Percentiles rank a stretch among this genome's conserved stretches.
Evolutionary conservation across 2,113 vertebrate genomes (phyloP).

Genomic region (Eulemur macaco): DNA sequence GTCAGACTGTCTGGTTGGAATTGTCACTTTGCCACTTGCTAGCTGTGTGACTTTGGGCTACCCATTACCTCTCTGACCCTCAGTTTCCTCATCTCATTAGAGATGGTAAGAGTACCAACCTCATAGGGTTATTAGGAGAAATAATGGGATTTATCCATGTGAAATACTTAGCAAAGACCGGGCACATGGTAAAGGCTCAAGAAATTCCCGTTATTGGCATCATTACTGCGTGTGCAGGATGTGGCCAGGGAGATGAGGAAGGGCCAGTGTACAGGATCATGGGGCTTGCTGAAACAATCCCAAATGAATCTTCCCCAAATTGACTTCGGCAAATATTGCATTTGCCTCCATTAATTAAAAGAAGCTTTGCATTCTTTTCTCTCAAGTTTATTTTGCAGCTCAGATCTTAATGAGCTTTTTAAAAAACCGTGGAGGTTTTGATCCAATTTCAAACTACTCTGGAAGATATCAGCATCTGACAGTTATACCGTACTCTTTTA

Average conservation of each 20-base stretch:
- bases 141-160: neutral
- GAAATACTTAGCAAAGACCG: neutral
- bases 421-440: constrained; percentile 50
- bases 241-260: neutral
- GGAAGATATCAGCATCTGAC: constrained; percentile 14
- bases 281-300: neutral
- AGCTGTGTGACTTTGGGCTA: neutral
- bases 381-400: constrained; percentile 60
- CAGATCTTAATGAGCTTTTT: constrained; percentile 45
- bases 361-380: constrained; percentile 53
- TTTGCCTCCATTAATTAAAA: constrained; percentile 59
- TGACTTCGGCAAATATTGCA: constrained; percentile 36
- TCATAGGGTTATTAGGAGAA: neutral
- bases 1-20: neutral
- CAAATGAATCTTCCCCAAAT: constrained; percentile 40
- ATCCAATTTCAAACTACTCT: constrained; percentile 38
- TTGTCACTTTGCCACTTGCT: neutral
- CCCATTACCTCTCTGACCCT: neutral
- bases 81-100: neutral
- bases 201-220: neutral
- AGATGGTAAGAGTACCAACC: neutral
- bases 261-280: neutral
- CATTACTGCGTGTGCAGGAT: neutral
- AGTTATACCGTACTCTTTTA: neutral
- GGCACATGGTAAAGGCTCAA: neutral